phyloP scores from a whole-genome alignment of 2,888 invertebrate genomes.

The Troides oblongomaculatus region DNA sequence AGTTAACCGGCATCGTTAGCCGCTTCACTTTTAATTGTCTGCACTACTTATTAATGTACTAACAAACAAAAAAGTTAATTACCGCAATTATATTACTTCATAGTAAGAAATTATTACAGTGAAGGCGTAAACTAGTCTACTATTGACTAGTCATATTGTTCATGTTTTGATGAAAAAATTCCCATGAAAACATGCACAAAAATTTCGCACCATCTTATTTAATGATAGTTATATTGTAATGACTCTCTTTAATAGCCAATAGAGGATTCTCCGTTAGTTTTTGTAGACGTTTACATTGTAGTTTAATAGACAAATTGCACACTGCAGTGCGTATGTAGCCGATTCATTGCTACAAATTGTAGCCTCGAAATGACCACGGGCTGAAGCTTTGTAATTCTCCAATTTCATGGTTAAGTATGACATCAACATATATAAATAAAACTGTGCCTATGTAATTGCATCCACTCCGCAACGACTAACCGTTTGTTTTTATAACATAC shows the following conservation, averaged over 20 bases:
- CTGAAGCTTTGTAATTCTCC: no score
- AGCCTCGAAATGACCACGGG: no score
- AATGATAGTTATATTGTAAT: neutral
- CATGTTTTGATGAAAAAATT: neutral
- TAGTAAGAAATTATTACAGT: no score
- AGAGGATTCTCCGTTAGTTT: neutral
- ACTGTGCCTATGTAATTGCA: no score
- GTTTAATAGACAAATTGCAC: neutral
- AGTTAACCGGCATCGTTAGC: slow-evolving; percentile 3
- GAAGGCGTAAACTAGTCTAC: no score
- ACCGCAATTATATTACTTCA: no score
- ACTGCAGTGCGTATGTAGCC: neutral
- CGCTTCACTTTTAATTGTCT: neutral
- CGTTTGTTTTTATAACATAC: no score
- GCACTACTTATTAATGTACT: neutral
- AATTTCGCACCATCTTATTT: neutral
- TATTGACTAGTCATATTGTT: neutral
- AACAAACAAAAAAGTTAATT: neutral
- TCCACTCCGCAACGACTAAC: no score
- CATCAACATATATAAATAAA: no score
- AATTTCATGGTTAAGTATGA: no score
- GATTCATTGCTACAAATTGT: neutral
- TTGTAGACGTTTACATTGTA: neutral
- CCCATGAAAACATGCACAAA: neutral
- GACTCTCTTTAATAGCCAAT: neutral